Conservation (phyloP, 2,113 vertebrate genomes). For the Strigops habroptila region DNA sequence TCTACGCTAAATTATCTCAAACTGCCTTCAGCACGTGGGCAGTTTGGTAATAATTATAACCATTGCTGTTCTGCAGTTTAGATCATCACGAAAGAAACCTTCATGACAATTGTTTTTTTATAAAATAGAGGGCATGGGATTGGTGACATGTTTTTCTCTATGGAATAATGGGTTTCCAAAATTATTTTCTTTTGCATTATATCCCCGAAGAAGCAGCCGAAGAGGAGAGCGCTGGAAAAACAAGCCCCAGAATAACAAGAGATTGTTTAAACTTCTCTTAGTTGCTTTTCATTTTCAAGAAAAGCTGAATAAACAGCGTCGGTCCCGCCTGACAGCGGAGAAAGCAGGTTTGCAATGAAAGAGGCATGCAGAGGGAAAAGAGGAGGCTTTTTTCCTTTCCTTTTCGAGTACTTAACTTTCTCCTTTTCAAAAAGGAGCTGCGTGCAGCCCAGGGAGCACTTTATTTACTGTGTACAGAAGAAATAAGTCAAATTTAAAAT, state of each 20-base stretch:
- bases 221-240: constrained; percentile 33
- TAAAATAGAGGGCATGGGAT: constrained; percentile 21
- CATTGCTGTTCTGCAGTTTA: not conserved
- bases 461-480: constrained; percentile 44
- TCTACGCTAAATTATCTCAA: not conserved
- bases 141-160: constrained; percentile 42
- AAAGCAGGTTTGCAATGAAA: constrained; percentile 51
- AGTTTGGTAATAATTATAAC: constrained; percentile 12
- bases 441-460: not conserved
- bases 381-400: not conserved
- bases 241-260: constrained; percentile 79
- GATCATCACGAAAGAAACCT: not conserved
- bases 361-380: not conserved
- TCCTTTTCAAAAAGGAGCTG: not conserved
- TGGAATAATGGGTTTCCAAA: constrained; percentile 26
- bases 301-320: constrained; percentile 86
- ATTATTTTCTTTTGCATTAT: constrained; percentile 49
- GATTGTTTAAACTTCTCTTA: constrained; percentile 81
- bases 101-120: not conserved
- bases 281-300: constrained; percentile 81
- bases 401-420: not conserved
- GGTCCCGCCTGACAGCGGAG: constrained; percentile 62
- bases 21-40: not conserved
- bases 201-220: constrained; percentile 19
- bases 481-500: constrained; percentile 56